Evolutionary conservation across 2,113 vertebrate genomes (phyloP).

Genomic region (Pampusana beccarii): DNA sequence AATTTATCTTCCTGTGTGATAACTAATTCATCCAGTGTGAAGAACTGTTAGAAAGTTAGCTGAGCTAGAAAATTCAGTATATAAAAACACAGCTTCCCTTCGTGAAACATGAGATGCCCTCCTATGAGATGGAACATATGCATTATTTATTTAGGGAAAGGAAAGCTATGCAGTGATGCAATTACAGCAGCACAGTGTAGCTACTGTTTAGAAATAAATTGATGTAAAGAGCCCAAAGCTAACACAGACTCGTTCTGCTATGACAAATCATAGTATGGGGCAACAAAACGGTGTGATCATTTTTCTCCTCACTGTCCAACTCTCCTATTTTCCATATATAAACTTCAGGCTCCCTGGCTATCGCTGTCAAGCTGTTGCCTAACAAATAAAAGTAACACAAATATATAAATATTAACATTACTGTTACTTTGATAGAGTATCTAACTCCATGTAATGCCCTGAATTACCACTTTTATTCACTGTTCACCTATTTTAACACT

Average conservation of each 20-base stretch:
- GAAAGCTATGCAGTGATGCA: not conserved
- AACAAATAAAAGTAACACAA: not conserved
- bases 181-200: not conserved
- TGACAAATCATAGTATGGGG: not conserved
- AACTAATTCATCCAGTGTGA: not conserved
- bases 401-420: not conserved
- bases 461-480: not conserved
- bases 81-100: not conserved
- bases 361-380: not conserved
- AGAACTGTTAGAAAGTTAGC: not conserved
- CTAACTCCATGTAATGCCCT: not conserved
- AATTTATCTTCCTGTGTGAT: not conserved
- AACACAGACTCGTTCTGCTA: not conserved
- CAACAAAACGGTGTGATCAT: not conserved
- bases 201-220: not conserved
- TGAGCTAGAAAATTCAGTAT: not conserved
- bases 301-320: not conserved
- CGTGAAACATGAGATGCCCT: not conserved
- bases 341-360: not conserved
- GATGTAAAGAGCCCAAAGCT: not conserved
- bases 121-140: not conserved
- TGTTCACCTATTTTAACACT: not conserved
- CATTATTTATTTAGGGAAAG: not conserved
- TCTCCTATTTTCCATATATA: not conserved
- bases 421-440: not conserved